Evolutionary conservation across 2,888 invertebrate genomes (phyloP), one percentile per base, ranked within the genome.

Genomic region (Napeogenes inachia): DNA sequence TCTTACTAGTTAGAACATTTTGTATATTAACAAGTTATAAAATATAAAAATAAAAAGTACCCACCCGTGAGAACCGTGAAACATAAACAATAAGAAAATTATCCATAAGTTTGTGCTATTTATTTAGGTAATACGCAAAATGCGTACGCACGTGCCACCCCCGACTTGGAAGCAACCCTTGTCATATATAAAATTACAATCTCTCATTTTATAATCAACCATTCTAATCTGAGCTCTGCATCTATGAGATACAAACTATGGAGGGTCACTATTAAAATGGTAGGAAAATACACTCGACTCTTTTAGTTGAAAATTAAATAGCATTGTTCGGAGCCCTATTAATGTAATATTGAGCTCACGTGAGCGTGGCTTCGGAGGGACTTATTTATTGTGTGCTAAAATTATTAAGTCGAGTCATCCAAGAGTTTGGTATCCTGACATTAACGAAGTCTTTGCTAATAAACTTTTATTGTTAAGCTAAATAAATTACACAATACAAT

Each of bases 121-220:
- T 89, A 88, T 89, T 89, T 87, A 81, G 87, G 84, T 85, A 85
- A 86, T 86, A 85, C 86, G 80, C 87, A 84, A 86, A 86, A 87
- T 86, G 85, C 84, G 80, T 73, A 77, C 78, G 83, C 89, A 89
- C 89, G 89, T 85, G 88, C 82, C 83, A 64, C 76, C 78, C 79
- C 76, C 78, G 70, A 72, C 75, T 74, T 70, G 71, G 76, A 67
- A 62, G 62, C 72, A 71, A 75, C 78, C 79, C 79, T 74, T 74
- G 70, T 70, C 71, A 70, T 70, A 71, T 68, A 63, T 61, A 64
- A 66, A 66, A 66, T 67, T 65, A 64, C 67, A 65, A 68, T 63
- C 58, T 42, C 63, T 47, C 58, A 62, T 59, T 50, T 42, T 56
- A 54, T 63, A 35, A 59, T 35, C 67, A 60, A 54, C 57, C 47